Evolutionary conservation across 2,797 vertebrate genomes (phyloP).

Genomic region (Schizopygopsis malacanthus): DNA sequence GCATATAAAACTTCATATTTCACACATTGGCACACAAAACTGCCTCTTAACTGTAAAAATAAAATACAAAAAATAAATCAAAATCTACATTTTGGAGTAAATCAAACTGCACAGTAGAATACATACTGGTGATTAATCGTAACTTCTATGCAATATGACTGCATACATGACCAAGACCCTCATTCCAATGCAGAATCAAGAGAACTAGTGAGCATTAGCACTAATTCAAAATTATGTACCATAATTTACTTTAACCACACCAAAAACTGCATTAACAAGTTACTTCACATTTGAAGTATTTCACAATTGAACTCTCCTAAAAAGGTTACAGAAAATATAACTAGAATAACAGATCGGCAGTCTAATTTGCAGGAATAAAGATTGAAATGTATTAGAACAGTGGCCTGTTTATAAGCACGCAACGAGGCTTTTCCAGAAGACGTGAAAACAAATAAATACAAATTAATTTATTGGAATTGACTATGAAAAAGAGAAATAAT

Average conservation of each 20-base stretch:
- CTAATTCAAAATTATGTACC: slow-evolving; percentile 13
- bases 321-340: not conserved
- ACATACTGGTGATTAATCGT: slow-evolving; percentile 20
- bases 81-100: not conserved
- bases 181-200: slow-evolving; percentile 1
- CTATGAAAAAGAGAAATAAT: not conserved
- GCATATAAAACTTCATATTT: slow-evolving; percentile 42
- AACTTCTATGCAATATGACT: slow-evolving; percentile 11
- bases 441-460: no score
- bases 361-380: not conserved
- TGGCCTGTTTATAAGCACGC: not conserved
- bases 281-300: slow-evolving; percentile 45
- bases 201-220: slow-evolving; percentile 20
- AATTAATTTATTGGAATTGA: not conserved
- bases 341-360: not conserved
- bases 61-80: no score
- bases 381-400: not conserved
- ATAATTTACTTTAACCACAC: slow-evolving; percentile 39
- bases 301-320: slow-evolving; percentile 1
- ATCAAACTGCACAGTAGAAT: not conserved
- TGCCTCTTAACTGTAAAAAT: not conserved
- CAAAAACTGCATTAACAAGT: slow-evolving; percentile 25
- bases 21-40: slow-evolving; percentile 21
- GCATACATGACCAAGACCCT: slow-evolving; percentile 4
- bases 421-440: not conserved